Percentiles rank a stretch among this genome's conserved stretches.
phyloP scores from a whole-genome alignment of 2,113 vertebrate species.

The Miniopterus natalensis region DNA sequence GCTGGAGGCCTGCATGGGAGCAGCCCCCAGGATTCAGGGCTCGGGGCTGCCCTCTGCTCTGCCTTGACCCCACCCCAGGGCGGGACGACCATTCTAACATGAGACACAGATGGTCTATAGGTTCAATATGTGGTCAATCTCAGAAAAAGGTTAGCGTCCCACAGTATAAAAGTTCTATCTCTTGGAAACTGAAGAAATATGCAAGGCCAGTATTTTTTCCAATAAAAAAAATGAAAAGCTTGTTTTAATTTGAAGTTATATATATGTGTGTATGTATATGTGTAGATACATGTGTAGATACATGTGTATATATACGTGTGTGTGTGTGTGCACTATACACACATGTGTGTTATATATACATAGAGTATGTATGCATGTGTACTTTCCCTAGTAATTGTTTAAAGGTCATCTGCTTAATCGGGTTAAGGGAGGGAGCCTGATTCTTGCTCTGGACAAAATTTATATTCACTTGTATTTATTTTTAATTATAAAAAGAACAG shows the following conservation, averaged over 20 bases:
- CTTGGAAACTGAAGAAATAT: slow-evolving; percentile 47
- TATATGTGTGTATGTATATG: neutral
- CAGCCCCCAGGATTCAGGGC: neutral
- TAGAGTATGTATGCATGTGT: neutral
- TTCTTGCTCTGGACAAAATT: slow-evolving; percentile 39
- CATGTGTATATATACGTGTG: rapidly evolving
- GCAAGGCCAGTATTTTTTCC: neutral
- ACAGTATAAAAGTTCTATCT: neutral
- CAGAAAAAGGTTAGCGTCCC: neutral
- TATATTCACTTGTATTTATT: slow-evolving; percentile 77
- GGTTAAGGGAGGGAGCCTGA: neutral
- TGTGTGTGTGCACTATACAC: neutral
- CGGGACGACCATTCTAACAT: neutral
- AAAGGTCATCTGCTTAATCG: slow-evolving; percentile 2
- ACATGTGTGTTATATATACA: neutral
- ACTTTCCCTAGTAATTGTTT: neutral
- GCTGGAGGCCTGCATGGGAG: neutral
- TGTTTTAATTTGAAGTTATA: slow-evolving; percentile 54
- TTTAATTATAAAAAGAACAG: slow-evolving; percentile 75
- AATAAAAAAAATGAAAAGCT: neutral
- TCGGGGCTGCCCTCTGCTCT: neutral
- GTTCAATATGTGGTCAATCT: neutral
- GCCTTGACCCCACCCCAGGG: neutral
- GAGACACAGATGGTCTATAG: neutral
- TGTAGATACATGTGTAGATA: neutral